Percentiles rank a stretch among this genome's conserved stretches.
Conservation (phyloP, 53 echinoderm and acorn worm species). For the Luidia sarsii region DNA sequence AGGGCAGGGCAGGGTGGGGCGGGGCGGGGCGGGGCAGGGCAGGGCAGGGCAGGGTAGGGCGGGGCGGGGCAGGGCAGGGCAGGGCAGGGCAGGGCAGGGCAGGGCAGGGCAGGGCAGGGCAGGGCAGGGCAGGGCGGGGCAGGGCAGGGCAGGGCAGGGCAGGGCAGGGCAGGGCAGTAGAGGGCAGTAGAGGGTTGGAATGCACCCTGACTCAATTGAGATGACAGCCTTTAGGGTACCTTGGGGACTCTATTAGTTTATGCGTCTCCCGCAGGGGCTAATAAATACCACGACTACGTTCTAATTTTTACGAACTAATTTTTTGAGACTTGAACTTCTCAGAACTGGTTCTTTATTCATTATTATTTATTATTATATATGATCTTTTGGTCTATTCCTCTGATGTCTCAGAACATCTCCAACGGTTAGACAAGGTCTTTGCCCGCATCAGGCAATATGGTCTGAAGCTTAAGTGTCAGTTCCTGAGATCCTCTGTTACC, state of each 20-base stretch:
- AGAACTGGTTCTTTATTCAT: background rate
- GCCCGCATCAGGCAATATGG: constrained; percentile 5
- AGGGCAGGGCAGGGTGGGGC: no score
- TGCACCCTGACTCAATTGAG: constrained; percentile 32
- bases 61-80: no score
- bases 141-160: no score
- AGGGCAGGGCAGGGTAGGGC: no score
- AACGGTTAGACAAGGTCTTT: constrained; percentile 36
- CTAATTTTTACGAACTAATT: constrained; percentile 53
- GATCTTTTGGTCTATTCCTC: constrained; percentile 12
- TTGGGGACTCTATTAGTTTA: constrained; percentile 71
- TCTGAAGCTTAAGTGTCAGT: constrained; percentile 42
- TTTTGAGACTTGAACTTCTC: constrained; percentile 61
- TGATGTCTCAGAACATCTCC: background rate
- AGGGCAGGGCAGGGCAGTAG: no score
- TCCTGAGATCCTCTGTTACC: constrained; percentile 1
- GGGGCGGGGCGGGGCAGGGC: no score
- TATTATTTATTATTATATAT: no score
- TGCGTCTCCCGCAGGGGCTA: constrained; percentile 66
- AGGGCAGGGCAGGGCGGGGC: no score
- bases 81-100: no score
- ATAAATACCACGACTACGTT: constrained; percentile 69
- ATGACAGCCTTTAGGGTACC: constrained; percentile 72
- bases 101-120: no score
- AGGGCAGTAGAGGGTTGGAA: no score